Base-by-base conservation (phyloP, 2,113 vertebrate species). In the Cynoglossus semilaevis region DNA sequence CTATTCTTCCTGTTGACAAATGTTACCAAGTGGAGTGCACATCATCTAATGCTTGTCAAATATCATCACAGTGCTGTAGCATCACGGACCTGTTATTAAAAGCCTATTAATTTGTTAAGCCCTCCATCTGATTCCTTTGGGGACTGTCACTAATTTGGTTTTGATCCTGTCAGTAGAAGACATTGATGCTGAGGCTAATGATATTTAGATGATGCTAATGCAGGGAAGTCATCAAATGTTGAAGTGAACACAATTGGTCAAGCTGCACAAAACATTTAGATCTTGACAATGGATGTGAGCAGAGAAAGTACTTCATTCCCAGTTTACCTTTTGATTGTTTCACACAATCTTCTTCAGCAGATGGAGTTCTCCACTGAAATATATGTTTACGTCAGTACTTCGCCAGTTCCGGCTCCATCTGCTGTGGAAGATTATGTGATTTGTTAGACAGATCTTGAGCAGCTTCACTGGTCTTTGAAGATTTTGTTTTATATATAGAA, bases 31-130 rank as follows among this genome's bases (percentile, higher is more conserved):
- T 40, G 41, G 55, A 61, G 60, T 35, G 48, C 51, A 48, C 62
- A 74, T 75, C 75, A 62, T 80, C 66, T 70, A 73, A 82, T 82
- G 65, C 69, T 66, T 0, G 64, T 60, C 65, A 70, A 78, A 58
- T 73, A 72, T 75, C 81, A 65, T 74, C 56, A 51, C 29, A 7
- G 53, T 49, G 43, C 69, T 29, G 22, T 46, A 45, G 65, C 62
- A 73, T 58, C 70, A 63, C 66, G 41, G 51, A 62, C 52, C 55
- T 61, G 67, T 63, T 75, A 80, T 79, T 76, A 86, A 77, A 74
- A 77, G 77, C 82, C 78, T 76, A 76, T 63, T 19, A 18, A 71
- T 77, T 76, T 63, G 76, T 73, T 67, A 79, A 77, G 53, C 65
- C 36, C 62, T 71, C 79, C 67, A 63, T 75, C 76, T 77, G 48